Evolutionary conservation across 2,888 invertebrate genomes (phyloP), one percentile per base, ranked within the genome.

Genomic region (Tromatobia lineatoria): DNA sequence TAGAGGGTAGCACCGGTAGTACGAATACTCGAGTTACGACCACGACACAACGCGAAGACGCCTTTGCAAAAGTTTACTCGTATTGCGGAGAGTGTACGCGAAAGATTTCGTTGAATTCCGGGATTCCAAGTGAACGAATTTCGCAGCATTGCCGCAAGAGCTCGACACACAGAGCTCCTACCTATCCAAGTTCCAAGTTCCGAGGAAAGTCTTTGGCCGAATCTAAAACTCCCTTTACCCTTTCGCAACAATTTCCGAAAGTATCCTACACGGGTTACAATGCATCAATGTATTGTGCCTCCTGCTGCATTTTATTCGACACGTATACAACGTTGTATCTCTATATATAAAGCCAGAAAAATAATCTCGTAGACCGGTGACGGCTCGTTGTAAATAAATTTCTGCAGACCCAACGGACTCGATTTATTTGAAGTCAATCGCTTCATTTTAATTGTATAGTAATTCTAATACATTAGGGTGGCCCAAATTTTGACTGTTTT

Each of bases 101-200:
- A 73, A 54, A 73, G 47, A 77, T 73, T 67, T 64, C 64, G 38
- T 57, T 47, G 34, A 59, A 69, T 59, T 70, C 59, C 47, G n/a
- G 70, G 59, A 78, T 78, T 78, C 78, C 78, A 1, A 70, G 70
- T 61, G 70, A 78, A 70, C 78, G 78, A 70, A 70, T 70, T 13
- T 20, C 59, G n/a, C 15, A n/a, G 47, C 29, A 29, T 45, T 7
- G 64, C 38, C 3, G 67, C 52, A 20, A 45, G 15, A 23, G 18
- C 23, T 57, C 54, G 23, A 38, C 54, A 42, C 23, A 42, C 42
- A 15, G 70, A 54, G 15, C 18, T 38, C 69, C 20, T 34, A 70
- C 52, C 52, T 34, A 54, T 71, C 71, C 38, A 71, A 71, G 38
- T 71, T 54, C 34, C 38, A 42, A 42, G 38, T 54, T 54, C 54